Base-by-base conservation (phyloP, 2,888 invertebrate genomes). In the Aphelenchoides bicaudatus region DNA sequence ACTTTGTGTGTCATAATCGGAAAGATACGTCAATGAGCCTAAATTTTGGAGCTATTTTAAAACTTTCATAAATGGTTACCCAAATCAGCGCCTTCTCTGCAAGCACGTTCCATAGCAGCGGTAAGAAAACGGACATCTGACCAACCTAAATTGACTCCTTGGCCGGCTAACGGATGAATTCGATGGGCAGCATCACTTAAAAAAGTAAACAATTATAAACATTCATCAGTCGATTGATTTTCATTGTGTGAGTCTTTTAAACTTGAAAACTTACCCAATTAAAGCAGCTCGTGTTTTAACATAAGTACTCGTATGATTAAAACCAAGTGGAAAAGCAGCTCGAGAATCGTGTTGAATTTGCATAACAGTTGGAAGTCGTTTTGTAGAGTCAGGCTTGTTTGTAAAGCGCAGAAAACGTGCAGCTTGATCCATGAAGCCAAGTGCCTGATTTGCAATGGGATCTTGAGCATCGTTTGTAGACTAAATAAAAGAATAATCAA, bases 81-180 rank as follows among this genome's bases (percentile, higher is more conserved):
- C 50, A 91, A 81, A 71, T 86, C 85, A 53, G 86, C 84, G 1
- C 96, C 96, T 58, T 85, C 82, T 74, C 86, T 86, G 0, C 86
- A 82, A 0, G 88, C 86, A 23, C 87, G 84, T 0, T 87, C 84
- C 16, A 98, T 81, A 13, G 86, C 79, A 48, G 86, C 82, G 0
- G 86, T 85, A n/a, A 98, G 83, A 66, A 85, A 85, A 29, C 84
- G 82, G 0, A 92, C 87, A 82, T 99, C 98, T 5, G 91, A 90
- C 80, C 96, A 92, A 1, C 98, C 98, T 43, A 98, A 83, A 83
- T 99, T 99, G 0, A 94, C 91, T 5, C 98, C 98, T 82, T 94
- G 94, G 0, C 96, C 96, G 34, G 96, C 96, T 67, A 98, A 80
- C 0, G 96, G 96, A 82, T 98, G 96, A 21, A 96, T 86, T 66